Evolutionary conservation across 1,140 invertebrate genomes (phyloP), one percentile per base, ranked within the genome.

Genomic region (Eumeta japonica): DNA sequence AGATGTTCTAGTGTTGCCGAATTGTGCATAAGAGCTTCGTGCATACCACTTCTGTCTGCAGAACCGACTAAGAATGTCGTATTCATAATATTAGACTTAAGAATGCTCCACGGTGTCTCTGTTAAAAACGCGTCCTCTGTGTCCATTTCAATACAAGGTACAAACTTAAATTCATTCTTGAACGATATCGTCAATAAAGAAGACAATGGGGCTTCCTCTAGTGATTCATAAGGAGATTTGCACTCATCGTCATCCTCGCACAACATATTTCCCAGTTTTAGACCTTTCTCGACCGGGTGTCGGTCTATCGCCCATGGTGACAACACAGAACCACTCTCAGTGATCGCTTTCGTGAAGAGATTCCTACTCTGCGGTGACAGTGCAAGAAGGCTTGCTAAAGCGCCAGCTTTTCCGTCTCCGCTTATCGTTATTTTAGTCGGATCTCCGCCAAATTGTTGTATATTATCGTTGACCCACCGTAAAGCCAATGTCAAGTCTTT

Each of bases 361-460:
- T 35, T n/a, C 20, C 30, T 54, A 16, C 62, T 58, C 11, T 30
- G 45, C 3, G 61, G 44, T 10, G 51, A 60, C 13, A 67, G 10
- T 10, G 62, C 46, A 28, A 71, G 36, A 39, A 53, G 61, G 7
- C 60, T 57, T 2, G 54, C 58, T 2, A 65, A 36, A 1, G 58
- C 60, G 10, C 58, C 58, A 1, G 50, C 50, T 7, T 30, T 41
- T 0, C 60, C 60, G 7, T 56, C 47, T 1, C 60, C 65, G 34
- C 63, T 65, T 1, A 67, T 45, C 1, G 50, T 54, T 9, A 67
- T 66, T 28, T 66, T 66, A 1, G 74, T 58, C 3, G 78, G 58
- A 64, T 89, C 80, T 7, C 87, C 88, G 1, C 86, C 86, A 50
- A 90, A 89, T n/a, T 60, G 43, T 18, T 58, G 48, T 11, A 88